Base-by-base conservation (phyloP, 2,888 invertebrate genomes). In the Thysanoteuthis rhombus region DNA sequence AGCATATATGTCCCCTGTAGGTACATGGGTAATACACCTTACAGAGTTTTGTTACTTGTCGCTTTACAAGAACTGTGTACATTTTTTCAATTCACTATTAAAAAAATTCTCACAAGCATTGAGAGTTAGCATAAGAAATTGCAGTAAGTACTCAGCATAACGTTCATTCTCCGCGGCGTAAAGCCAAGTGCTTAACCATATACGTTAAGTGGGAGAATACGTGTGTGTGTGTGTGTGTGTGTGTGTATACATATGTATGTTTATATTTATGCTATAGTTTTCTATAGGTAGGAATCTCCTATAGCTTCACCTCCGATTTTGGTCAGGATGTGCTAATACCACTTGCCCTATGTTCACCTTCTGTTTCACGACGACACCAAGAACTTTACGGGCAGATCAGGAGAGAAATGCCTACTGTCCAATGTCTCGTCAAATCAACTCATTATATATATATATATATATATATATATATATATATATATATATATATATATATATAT, bases 321-420 rank as follows among this genome's bases (percentile, higher is more conserved):
- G 75, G 32, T n/a, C 75, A 75, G 75, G n/a, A 75, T n/a, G 75
- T 75, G 75, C 75, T 25, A 10, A n/a, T n/a, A 75, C 75, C n/a
- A 75, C n/a, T 75, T 75, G 75, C 75, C 75, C 75, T 75, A 75
- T 75, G n/a, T 75, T n/a, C 75, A 75, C n/a, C 75, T 75, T 75
- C 75, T 19, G n/a, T 19, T 10, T 36, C 75, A n/a, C n/a, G 75
- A 75, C n/a, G 36, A 75, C n/a, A 75, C n/a, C n/a, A n/a, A 75
- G 52, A 25, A 52, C 45, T 42, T 42, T 42, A 58, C 12, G 19
- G 75, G 75, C 75, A n/a, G n/a, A 75, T n/a, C 75, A 36, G 75
- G 25, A 75, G 36, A 75, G 75, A n/a, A 45, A 75, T n/a, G 75
- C 75, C 75, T n/a, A 16, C n/a, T 32, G 28, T 32, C 5, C 32